Evolutionary conservation across 2,113 vertebrate species (phyloP).

Genomic region (Meles meles): DNA sequence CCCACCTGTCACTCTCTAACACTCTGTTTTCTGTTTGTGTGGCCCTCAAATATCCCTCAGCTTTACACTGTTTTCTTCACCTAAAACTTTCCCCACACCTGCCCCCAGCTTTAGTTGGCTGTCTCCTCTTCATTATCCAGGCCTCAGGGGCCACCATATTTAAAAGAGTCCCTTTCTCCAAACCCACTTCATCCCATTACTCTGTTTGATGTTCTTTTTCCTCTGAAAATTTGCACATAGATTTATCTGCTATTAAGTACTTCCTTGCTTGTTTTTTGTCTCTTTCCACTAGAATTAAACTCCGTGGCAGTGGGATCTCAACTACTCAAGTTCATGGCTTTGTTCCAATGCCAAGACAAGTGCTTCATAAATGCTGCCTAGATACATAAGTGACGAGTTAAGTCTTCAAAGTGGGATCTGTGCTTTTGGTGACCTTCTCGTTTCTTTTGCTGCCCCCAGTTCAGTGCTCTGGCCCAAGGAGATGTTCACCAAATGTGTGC

Average conservation of each 20-base stretch:
- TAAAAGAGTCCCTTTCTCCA: not conserved
- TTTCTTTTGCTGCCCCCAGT: not conserved
- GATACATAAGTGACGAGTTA: accelerated
- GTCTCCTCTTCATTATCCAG: not conserved
- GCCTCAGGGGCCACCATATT: not conserved
- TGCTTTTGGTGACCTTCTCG: not conserved
- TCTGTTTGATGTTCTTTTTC: not conserved
- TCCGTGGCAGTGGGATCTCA: not conserved
- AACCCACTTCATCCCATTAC: not conserved
- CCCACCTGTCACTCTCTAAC: accelerated
- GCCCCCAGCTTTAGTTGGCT: not conserved
- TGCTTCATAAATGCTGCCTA: too few species aligned
- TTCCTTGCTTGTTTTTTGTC: not conserved
- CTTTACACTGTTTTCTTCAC: not conserved
- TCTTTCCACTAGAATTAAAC: not conserved
- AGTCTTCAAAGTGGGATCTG: not conserved
- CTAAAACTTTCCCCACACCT: not conserved
- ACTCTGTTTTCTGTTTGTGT: not conserved
- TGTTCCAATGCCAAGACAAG: not conserved
- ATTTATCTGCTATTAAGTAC: not conserved
- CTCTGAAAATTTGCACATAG: not conserved
- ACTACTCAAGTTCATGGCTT: not conserved
- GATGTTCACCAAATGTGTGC: not conserved
- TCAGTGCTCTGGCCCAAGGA: not conserved
- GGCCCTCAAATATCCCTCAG: not conserved